Base-by-base conservation (phyloP, 2,113 vertebrate species). In the Tricholaema leucomelas region DNA sequence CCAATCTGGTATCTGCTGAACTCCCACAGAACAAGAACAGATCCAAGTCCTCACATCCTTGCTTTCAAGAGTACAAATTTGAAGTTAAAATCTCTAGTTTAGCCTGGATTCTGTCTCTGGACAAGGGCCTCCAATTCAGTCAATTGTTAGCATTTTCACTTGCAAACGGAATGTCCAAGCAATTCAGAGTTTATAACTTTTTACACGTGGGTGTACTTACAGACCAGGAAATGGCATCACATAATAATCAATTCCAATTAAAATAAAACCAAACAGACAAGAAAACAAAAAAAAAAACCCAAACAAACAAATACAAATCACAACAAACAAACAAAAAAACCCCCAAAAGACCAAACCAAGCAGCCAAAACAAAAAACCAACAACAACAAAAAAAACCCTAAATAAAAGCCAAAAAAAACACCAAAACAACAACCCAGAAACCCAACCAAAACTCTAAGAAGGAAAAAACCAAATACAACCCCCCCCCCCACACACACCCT, bases 1-100 rank as follows among this genome's bases (percentile, higher is more conserved):
- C 52, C 84, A 88, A 66, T 93, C 87, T 95, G 92, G 50, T 84
- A 87, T 73, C 81, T 87, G 36, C 75, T 92, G 65, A 92, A 82
- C 83, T 92, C 60, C 69, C 71, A 24, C 28, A 17, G 64, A 89
- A 93, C n/a, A 72, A 65, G 44, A 86, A 35, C 78, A 71, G 78
- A 85, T 78, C 9, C 27, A 42, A 76, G 15, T 33, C 75, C 21
- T 87, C 64, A n/a, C 0, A 0, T 28, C 80, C 18, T 21, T 74
- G 9, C 60, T 91, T 89, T 69, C 35, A 48, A 28, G 35, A 67
- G 7, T 44, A 73, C 8, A 64, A 81, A 82, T 88, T 87, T 38
- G 70, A 33, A 38, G 2, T 82, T 77, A 38, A 20, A 55, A 66
- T 60, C 36, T 73, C 31, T 64, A 60, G 8, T 71, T 85, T 74